Conservation (phyloP, 2,797 vertebrate genomes). For the Cheirogaleus major region DNA sequence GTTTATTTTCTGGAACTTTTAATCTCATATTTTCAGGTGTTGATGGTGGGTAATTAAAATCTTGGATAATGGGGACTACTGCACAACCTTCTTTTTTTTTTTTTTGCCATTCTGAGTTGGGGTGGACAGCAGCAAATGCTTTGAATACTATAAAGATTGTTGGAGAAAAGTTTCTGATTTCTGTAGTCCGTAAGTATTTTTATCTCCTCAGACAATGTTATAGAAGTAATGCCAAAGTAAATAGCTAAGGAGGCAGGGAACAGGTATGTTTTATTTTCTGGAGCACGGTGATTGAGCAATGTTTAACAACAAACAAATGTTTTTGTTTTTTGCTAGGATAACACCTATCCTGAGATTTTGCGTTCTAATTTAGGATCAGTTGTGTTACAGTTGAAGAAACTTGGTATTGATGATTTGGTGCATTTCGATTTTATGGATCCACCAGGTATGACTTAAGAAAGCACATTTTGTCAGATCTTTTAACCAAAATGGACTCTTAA, state of each 20-base stretch:
- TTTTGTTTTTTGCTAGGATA: constrained; percentile 89
- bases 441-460: constrained; percentile 89
- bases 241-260: not conserved
- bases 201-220: not conserved
- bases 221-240: constrained; percentile 28
- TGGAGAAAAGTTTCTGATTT: not conserved
- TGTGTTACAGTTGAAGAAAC: constrained; percentile 98
- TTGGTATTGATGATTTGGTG: constrained; percentile 99
- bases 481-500: not conserved
- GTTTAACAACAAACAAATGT: not conserved
- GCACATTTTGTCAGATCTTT: not conserved
- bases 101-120: not conserved
- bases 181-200: not conserved
- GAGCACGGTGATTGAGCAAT: not conserved
- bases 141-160: not conserved
- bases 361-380: constrained; percentile 98
- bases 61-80: not conserved
- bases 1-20: not conserved
- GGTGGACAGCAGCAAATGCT: not conserved
- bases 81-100: not conserved
- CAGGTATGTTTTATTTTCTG: not conserved
- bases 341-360: constrained; percentile 99
- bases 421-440: constrained; percentile 99
- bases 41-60: not conserved
- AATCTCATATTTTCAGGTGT: not conserved